A percentile compares a stretch with the other conserved stretches of the same genome.
These are phyloP conservation scores for Molorchus minor DNA, from an alignment of 2,888 invertebrate genomes.

Conservation along the genomic window DNA sequence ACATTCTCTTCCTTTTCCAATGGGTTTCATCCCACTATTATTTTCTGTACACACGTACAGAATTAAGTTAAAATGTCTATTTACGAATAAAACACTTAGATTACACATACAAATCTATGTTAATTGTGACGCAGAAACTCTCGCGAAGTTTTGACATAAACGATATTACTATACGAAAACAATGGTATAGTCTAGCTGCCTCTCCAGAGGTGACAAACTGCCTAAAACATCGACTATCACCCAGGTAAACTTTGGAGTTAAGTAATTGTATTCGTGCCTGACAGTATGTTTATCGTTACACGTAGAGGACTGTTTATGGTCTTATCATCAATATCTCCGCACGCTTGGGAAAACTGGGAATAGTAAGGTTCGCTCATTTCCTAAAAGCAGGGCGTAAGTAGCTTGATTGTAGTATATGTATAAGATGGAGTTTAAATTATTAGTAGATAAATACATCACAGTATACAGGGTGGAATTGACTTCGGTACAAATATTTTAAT, in stretches of 20 bases:
- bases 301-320: background rate
- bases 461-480: too few relatives aligned
- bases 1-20: too few relatives aligned
- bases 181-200: background rate
- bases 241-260: constrained; percentile 5
- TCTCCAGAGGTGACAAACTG: constrained; percentile 2
- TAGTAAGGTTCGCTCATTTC: background rate
- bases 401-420: too few relatives aligned
- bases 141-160: background rate
- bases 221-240: constrained; percentile 8
- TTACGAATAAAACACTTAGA: background rate
- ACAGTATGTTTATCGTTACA: background rate
- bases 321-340: background rate
- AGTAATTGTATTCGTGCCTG: constrained; percentile 13
- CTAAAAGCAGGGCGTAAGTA: too few relatives aligned
- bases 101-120: background rate
- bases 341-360: constrained; percentile 2
- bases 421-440: too few relatives aligned
- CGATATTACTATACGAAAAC: background rate
- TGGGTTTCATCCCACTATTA: too few relatives aligned
- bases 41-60: too few relatives aligned
- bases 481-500: too few relatives aligned
- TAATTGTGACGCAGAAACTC: background rate
- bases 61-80: too few relatives aligned
- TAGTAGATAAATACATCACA: too few relatives aligned